A percentile compares a stretch with the other conserved stretches of the same genome.
These are phyloP conservation scores for Nephrotoma flavescens DNA, from an alignment of 2,888 invertebrate genomes.

Conservation along the genomic window DNA sequence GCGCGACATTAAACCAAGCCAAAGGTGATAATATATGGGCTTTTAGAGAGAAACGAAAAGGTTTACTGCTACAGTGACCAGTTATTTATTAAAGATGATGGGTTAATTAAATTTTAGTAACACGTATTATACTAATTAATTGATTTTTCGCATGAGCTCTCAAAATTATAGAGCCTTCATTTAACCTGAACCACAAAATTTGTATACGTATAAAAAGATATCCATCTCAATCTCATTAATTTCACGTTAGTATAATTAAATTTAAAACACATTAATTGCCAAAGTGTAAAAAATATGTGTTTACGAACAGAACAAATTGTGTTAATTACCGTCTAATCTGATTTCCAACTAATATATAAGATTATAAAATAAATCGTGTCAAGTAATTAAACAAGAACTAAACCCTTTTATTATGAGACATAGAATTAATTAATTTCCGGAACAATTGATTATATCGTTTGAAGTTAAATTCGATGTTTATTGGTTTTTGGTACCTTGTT, in stretches of 20 bases:
- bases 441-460: neutral
- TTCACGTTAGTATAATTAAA: neutral
- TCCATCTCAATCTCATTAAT: too few relatives aligned
- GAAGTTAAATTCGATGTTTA: neutral
- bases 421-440: neutral
- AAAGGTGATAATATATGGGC: too few relatives aligned
- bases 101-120: too few relatives aligned
- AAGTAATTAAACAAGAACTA: neutral
- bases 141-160: too few relatives aligned
- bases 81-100: neutral
- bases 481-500: neutral
- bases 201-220: too few relatives aligned
- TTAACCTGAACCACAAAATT: too few relatives aligned
- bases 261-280: neutral
- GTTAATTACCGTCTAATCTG: neutral
- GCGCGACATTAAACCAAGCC: too few relatives aligned
- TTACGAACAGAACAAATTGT: too few relatives aligned
- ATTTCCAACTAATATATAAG: neutral
- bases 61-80: neutral
- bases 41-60: too few relatives aligned
- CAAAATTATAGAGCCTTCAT: too few relatives aligned
- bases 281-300: neutral
- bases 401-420: neutral
- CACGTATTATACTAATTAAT: too few relatives aligned
- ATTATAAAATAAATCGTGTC: neutral